Conservation (phyloP, 2,888 invertebrate genomes). For the Epicampocera succincta region DNA sequence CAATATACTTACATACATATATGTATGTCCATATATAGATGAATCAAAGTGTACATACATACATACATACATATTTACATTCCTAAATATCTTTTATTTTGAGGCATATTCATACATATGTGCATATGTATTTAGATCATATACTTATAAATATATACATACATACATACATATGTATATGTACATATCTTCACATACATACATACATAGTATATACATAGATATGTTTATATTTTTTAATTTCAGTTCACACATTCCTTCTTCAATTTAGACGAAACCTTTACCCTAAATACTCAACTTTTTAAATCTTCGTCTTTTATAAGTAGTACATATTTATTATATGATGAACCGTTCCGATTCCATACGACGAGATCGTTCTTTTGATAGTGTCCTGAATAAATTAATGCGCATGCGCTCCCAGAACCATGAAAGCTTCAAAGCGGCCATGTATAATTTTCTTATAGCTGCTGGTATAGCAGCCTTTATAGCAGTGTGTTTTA, state of each 20-base stretch:
- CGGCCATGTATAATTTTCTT: slow-evolving; percentile 81
- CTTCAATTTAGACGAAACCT: background rate
- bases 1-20: too few relatives aligned
- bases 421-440: slow-evolving; percentile 80
- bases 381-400: slow-evolving; percentile 80
- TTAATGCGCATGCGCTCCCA: slow-evolving; percentile 78
- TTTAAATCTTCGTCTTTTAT: background rate
- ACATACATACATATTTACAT: too few relatives aligned
- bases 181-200: too few relatives aligned
- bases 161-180: too few relatives aligned
- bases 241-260: background rate
- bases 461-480: slow-evolving; percentile 80
- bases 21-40: too few relatives aligned
- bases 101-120: too few relatives aligned
- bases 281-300: slow-evolving; percentile 1
- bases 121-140: too few relatives aligned
- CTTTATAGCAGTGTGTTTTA: slow-evolving; percentile 87
- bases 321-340: background rate
- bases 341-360: slow-evolving; percentile 79
- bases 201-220: background rate
- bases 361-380: slow-evolving; percentile 79
- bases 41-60: too few relatives aligned
- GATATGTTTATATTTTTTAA: slow-evolving; percentile 26
- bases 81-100: too few relatives aligned
- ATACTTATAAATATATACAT: too few relatives aligned